Base-by-base conservation (phyloP, 1,140 invertebrate genomes). In the Neotoxoptera formosana region DNA sequence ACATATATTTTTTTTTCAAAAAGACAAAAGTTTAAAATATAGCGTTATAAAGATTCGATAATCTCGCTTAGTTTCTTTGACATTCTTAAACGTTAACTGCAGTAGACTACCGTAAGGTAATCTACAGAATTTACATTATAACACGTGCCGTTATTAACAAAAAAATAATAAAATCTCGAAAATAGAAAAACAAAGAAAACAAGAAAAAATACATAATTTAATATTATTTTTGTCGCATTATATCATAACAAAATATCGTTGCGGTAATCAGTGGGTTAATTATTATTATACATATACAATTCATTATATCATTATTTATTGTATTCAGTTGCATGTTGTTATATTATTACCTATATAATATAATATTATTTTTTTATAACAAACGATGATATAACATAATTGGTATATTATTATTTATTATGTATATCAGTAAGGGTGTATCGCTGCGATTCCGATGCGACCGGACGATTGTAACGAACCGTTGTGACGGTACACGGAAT, bases 381-480 rank as follows among this genome's bases (percentile, higher is more conserved):
- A n/a, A 76, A 76, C n/a, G 30, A n/a, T 67, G 25, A 3, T 30
- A 17, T 9, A 1, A n/a, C 4, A 76, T n/a, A n/a, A n/a, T n/a
- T 6, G 48, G 48, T 51, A 3, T n/a, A 1, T 67, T n/a, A n/a
- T n/a, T n/a, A n/a, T n/a, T n/a, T n/a, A n/a, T n/a, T 21, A 34
- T 90, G 51, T 3, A 25, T 6, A 45, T 93, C 48, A 96, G 93
- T 96, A 96, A 2, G 95, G 96, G 94, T 96, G 96, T 51, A 96
- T 95, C 21, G 96, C 95, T 4, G 96, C 96, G 20, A 96, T 95
- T 30, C 96, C 96, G 23, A 96, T 95, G 94, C 96, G 95, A 36
- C 94, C 94, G 9, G 95, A 94, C 67, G 94, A 94, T 47, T 93
- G 91, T 53, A 94, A 90, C 34, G 94, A 94, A 93, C 94, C 94